These are phyloP conservation scores for Acanthurus tractus DNA, from an alignment of 2,797 vertebrate genomes.

Conservation along the genomic window DNA sequence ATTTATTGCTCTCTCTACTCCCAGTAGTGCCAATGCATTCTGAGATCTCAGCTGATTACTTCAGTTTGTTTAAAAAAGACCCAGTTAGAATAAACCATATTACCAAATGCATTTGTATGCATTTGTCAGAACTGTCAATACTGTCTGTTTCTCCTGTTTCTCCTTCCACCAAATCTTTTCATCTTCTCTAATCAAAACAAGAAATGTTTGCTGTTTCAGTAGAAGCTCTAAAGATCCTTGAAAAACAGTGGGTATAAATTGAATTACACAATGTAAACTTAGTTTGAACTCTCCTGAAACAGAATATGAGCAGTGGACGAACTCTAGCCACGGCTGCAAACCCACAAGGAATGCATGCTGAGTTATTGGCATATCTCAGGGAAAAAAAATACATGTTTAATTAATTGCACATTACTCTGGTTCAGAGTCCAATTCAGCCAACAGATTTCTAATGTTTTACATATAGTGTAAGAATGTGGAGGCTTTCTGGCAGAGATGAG, in stretches of 20 bases:
- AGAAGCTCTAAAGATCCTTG: conserved; percentile 14
- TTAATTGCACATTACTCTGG: conserved; percentile 63
- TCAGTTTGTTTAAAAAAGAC: too few relatives aligned
- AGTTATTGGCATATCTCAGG: conserved; percentile 31
- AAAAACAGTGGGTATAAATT: conserved; percentile 38
- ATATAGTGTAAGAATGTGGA: conserved; percentile 43
- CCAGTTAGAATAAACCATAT: too few relatives aligned
- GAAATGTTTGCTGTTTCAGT: conserved; percentile 14
- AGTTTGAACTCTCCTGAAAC: conserved; percentile 54
- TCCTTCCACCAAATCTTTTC: too few relatives aligned
- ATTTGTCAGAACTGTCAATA: too few relatives aligned
- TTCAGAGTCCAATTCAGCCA: conserved; percentile 36
- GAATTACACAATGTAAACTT: conserved; percentile 57
- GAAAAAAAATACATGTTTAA: conserved; percentile 51
- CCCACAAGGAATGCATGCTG: conserved; percentile 51
- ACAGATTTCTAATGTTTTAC: conserved; percentile 49
- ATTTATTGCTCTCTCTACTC: too few relatives aligned
- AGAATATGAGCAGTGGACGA: conserved; percentile 27
- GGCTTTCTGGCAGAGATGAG: conserved; percentile 27
- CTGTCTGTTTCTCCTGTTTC: too few relatives aligned
- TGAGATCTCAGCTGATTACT: too few relatives aligned
- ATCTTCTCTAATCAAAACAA: neutral
- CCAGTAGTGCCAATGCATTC: too few relatives aligned
- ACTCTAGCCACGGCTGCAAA: conserved; percentile 45
- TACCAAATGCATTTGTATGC: too few relatives aligned